Percentiles rank a stretch among this genome's conserved stretches.
Evolutionary conservation across 2,113 vertebrate species (phyloP).

Genomic region (Emydocephalus ijimae): DNA sequence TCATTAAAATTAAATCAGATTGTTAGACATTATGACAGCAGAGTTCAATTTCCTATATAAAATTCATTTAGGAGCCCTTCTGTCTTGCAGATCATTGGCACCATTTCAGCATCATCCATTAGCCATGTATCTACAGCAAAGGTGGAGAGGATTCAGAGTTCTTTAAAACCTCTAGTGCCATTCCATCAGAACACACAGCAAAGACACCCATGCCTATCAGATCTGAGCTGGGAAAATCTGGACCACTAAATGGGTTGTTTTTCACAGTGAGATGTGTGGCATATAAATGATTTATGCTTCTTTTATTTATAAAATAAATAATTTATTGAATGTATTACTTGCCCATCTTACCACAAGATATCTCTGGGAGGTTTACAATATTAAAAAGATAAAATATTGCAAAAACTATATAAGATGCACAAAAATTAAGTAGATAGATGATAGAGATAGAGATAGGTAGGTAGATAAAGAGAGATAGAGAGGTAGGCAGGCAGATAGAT

Average conservation of each 20-base stretch:
- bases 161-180: not conserved
- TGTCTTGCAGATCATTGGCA: not conserved
- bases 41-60: not conserved
- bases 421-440: too few species aligned
- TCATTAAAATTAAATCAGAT: conserved; percentile 14
- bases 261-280: not conserved
- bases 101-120: not conserved
- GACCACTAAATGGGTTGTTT: not conserved
- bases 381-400: too few species aligned
- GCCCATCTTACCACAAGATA: not conserved
- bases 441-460: accelerated
- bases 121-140: not conserved
- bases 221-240: not conserved
- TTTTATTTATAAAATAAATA: not conserved
- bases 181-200: not conserved
- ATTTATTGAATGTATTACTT: not conserved
- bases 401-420: too few species aligned
- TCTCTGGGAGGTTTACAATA: too few species aligned
- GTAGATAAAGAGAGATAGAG: too few species aligned
- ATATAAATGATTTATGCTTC: not conserved
- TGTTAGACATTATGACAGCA: not conserved
- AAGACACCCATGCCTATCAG: not conserved
- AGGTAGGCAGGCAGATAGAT: too few species aligned
- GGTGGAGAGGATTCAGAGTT: not conserved
- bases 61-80: not conserved